Percentiles rank a stretch among this genome's conserved stretches.
Evolutionary conservation across 2,113 vertebrate genomes (phyloP).

Genomic region (Passer domesticus): DNA sequence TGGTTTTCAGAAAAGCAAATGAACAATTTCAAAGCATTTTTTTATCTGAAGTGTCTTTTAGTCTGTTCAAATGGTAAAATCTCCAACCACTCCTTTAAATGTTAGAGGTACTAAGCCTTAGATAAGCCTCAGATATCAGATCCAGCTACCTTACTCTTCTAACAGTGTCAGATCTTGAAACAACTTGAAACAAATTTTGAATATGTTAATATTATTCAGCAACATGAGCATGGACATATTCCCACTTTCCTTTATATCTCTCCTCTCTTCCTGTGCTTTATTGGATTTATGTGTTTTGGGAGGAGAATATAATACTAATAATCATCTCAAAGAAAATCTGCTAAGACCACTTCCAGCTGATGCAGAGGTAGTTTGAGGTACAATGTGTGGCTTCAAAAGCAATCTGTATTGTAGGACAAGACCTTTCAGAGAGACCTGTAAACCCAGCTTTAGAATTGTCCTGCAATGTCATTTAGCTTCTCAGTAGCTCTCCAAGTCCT

Average conservation of each 20-base stretch:
- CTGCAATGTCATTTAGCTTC: background rate
- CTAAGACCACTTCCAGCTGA: fast-evolving
- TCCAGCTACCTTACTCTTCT: background rate
- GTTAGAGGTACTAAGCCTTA: background rate
- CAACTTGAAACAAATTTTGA: background rate
- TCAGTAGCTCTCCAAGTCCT: background rate
- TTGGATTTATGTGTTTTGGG: background rate
- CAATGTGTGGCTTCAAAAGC: background rate
- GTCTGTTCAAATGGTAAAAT: background rate
- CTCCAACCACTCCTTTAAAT: background rate
- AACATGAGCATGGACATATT: background rate
- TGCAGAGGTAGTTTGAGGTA: background rate
- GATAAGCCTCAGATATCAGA: background rate
- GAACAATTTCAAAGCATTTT: background rate
- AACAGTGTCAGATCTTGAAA: background rate
- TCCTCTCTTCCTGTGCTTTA: background rate
- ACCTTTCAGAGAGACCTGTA: background rate
- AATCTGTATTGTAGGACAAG: background rate
- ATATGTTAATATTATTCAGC: background rate
- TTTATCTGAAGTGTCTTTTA: background rate
- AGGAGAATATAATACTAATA: background rate
- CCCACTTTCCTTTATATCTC: background rate
- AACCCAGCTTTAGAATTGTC: background rate
- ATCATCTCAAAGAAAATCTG: background rate
- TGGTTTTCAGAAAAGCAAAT: slow-evolving; percentile 4